phyloP scores from a whole-genome alignment of 2,888 invertebrate genomes.

The Chaetogeoica ovagalla region DNA sequence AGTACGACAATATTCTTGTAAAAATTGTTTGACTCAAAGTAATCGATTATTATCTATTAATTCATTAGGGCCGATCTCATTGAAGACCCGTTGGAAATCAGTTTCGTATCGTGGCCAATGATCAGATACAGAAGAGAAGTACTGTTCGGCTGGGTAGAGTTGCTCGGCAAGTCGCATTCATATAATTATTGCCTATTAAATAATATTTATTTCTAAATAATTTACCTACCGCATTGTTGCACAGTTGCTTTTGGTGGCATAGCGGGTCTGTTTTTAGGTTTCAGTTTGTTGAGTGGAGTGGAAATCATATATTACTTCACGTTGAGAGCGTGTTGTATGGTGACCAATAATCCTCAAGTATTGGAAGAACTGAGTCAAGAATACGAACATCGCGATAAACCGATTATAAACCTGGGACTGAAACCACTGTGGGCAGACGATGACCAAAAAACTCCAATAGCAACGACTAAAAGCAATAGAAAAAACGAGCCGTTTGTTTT shows the following conservation, averaged over 20 bases:
- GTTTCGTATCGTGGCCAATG: constrained; percentile 79
- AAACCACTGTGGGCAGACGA: constrained; percentile 57
- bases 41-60: background rate
- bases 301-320: constrained; percentile 60
- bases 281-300: constrained; percentile 61
- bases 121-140: constrained; percentile 78
- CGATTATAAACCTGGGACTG: constrained; percentile 59
- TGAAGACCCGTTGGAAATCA: constrained; percentile 47
- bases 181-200: background rate
- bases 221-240: background rate
- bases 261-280: constrained; percentile 62
- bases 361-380: constrained; percentile 63
- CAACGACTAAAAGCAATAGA: background rate
- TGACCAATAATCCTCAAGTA: constrained; percentile 62
- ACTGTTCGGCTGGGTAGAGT: constrained; percentile 81
- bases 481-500: constrained; percentile 27
- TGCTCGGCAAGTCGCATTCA: constrained; percentile 65
- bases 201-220: background rate
- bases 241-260: constrained; percentile 62
- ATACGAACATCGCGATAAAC: constrained; percentile 57
- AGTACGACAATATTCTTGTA: constrained; percentile 59
- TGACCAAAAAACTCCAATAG: background rate
- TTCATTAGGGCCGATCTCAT: constrained; percentile 17
- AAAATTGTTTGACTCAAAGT: background rate
- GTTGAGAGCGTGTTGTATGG: constrained; percentile 65